Base-by-base conservation (phyloP, 2,888 invertebrate genomes). In the Micropterix aruncella region DNA sequence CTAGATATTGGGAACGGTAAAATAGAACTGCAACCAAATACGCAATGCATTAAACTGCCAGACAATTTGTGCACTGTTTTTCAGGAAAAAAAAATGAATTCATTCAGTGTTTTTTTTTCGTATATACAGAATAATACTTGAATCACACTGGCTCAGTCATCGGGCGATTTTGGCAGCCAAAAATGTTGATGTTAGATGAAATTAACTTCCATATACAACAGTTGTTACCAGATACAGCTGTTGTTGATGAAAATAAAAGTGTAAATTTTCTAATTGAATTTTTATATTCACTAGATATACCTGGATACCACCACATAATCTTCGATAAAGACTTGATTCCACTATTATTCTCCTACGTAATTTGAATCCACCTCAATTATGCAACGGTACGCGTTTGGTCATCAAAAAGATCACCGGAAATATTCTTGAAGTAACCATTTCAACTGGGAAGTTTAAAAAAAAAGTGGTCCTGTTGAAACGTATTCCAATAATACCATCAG, bases 101-200 rank as follows among this genome's bases (percentile, higher is more conserved):
- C 18, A 53, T 55, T 53, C 49, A 54, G 18, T 18, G 44, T 12
- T 51, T 54, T 45, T n/a, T 54, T 54, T 46, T 50, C 52, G 39
- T 50, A 56, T 52, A 41, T 51, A 50, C 51, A 45, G 42, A 50
- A 44, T 41, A 56, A 27, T 55, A 55, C 46, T 42, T 44, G 39
- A 53, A 57, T 52, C 51, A 54, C 53, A 46, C 42, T 57, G 55
- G 55, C 51, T 60, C 9, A 27, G 47, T 44, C 53, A 57, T 51
- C 43, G 56, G 46, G 55, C 54, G 5, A 58, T 60, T 51, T 55
- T 58, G 39, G 54, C 55, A 27, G 53, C 58, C 45, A 57, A 55
- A 52, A 59, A 57, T 49, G 48, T 52, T 7, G 55, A 55, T 47
- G 57, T 56, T 38, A n/a, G 38, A 55, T 45, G 40, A 47, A 16